Evolutionary conservation across 2,113 vertebrate genomes (phyloP).

Genomic region (Xyliphius kryptos): DNA sequence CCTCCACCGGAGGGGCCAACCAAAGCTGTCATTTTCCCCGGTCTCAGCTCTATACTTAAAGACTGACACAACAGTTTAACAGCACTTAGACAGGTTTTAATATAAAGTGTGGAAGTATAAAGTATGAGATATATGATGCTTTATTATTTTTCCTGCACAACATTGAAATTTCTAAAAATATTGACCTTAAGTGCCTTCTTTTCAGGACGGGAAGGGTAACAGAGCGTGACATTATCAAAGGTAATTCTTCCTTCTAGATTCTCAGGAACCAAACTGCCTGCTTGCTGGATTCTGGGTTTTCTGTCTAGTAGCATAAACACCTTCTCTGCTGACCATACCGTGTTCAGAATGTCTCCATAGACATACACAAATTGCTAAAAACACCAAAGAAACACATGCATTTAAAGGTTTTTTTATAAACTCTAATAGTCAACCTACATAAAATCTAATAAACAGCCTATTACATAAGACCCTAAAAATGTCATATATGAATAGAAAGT

Average conservation of each 20-base stretch:
- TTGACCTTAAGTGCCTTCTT: slow-evolving; percentile 73
- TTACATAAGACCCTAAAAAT: too few species aligned
- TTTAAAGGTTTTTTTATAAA: too few species aligned
- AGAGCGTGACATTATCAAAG: slow-evolving; percentile 69
- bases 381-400: not conserved
- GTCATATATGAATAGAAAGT: too few species aligned
- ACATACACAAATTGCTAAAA: slow-evolving; percentile 64
- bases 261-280: slow-evolving; percentile 52
- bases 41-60: slow-evolving; percentile 61
- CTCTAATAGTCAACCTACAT: too few species aligned
- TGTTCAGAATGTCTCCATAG: slow-evolving; percentile 69
- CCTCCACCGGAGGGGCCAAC: slow-evolving; percentile 75
- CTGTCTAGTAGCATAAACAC: slow-evolving; percentile 73
- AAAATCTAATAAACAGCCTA: too few species aligned
- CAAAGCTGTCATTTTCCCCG: slow-evolving; percentile 69
- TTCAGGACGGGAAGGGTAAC: slow-evolving; percentile 54
- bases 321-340: slow-evolving; percentile 70
- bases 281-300: slow-evolving; percentile 47
- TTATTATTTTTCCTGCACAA: too few species aligned
- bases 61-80: slow-evolving; percentile 52
- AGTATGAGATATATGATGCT: too few species aligned
- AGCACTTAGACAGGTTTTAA: too few species aligned
- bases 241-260: slow-evolving; percentile 61
- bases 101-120: too few species aligned
- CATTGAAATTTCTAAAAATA: too few species aligned